A percentile compares a stretch with the other conserved stretches of the same genome.
These are phyloP conservation scores for Xestia rhomboidea DNA, from an alignment of 2,888 invertebrate species.

Conservation along the genomic window DNA sequence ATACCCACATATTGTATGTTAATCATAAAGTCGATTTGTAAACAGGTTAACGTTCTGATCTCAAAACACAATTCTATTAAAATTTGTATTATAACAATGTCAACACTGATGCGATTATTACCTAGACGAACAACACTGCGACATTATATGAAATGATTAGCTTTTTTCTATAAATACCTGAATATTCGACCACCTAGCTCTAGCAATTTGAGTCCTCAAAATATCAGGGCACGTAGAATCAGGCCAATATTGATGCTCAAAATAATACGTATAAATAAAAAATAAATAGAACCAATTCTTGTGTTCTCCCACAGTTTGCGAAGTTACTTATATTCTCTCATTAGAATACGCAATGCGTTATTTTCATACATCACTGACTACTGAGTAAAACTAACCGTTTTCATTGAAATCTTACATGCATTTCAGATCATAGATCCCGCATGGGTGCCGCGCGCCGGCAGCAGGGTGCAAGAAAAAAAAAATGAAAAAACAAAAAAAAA, in stretches of 20 bases:
- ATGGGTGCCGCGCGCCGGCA: too few species aligned
- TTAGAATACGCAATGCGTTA: constrained; percentile 39
- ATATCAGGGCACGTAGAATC: constrained; percentile 27
- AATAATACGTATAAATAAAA: constrained; percentile 47
- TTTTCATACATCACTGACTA: constrained; percentile 48
- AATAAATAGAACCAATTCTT: constrained; percentile 31
- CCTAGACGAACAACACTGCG: constrained; percentile 4
- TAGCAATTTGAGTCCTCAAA: constrained; percentile 33
- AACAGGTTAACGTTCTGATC: constrained; percentile 19
- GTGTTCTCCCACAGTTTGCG: constrained; percentile 35
- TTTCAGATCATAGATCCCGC: constrained; percentile 29
- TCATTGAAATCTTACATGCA: constrained; percentile 40
- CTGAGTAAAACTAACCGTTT: constrained; percentile 19
- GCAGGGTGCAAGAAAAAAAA: too few species aligned
- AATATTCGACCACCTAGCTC: constrained; percentile 15
- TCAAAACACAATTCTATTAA: constrained; percentile 9
- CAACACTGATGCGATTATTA: constrained; percentile 9
- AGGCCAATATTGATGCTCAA: constrained; percentile 41
- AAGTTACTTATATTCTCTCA: constrained; percentile 43
- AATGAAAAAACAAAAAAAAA: too few species aligned
- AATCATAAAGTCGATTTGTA: constrained; percentile 8
- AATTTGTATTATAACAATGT: background rate
- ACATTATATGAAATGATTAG: constrained; percentile 19
- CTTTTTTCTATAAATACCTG: constrained; percentile 28
- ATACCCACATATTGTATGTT: background rate